A percentile compares a stretch with the other conserved stretches of the same genome.
These are phyloP conservation scores for Plusia festucae DNA, from an alignment of 2,888 invertebrate genomes.

Conservation along the genomic window DNA sequence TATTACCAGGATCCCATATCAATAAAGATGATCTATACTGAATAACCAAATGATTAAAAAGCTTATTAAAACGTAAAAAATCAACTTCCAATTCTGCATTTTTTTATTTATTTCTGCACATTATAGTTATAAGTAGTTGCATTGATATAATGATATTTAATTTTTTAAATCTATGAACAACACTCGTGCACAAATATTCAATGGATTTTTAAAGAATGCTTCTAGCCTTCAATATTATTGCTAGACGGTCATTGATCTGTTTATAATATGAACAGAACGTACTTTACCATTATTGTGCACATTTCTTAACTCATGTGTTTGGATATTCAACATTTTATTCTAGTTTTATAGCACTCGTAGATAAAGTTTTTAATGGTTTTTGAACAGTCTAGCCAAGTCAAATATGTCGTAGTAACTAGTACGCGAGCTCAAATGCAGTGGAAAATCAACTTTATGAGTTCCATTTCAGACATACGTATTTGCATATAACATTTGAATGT, in stretches of 20 bases:
- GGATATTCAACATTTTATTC: conserved; percentile 12
- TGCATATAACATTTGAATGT: neutral
- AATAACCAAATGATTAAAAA: no score
- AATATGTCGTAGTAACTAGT: conserved; percentile 14
- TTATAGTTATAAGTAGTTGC: no score
- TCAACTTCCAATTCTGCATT: no score
- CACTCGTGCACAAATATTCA: neutral
- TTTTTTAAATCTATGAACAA: neutral
- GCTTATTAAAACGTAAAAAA: no score
- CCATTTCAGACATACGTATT: conserved; percentile 1
- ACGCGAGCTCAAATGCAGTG: neutral
- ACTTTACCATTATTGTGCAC: neutral
- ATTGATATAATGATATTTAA: no score
- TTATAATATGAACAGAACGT: conserved; percentile 20
- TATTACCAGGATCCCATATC: no score
- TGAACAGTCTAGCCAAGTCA: conserved; percentile 11
- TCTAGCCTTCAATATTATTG: conserved; percentile 10
- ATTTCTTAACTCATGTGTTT: conserved; percentile 11
- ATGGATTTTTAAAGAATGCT: neutral
- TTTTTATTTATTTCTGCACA: no score
- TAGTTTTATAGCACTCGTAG: neutral
- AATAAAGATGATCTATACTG: no score
- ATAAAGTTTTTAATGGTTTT: neutral
- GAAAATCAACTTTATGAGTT: conserved; percentile 3
- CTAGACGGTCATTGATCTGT: conserved; percentile 24